These are phyloP conservation scores for Drosophila pandora DNA, from an alignment of 1,140 invertebrate genomes.

Conservation along the genomic window DNA sequence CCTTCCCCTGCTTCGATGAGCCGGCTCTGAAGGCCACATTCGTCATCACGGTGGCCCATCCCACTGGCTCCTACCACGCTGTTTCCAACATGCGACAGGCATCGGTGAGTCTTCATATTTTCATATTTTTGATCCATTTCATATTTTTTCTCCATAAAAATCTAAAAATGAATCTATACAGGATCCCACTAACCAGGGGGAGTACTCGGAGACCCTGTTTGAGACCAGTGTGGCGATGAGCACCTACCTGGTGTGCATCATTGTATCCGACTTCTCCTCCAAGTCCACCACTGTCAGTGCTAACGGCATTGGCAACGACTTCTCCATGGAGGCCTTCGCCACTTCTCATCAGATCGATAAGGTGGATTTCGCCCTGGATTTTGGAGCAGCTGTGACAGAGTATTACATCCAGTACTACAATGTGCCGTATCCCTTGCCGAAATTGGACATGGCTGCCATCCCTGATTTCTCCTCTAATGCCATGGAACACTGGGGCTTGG, in stretches of 20 bases:
- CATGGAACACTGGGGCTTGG: constrained; percentile 97
- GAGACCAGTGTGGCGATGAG: constrained; percentile 95
- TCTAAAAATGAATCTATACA: neutral
- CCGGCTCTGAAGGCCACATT: constrained; percentile 96
- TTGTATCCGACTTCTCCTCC: constrained; percentile 93
- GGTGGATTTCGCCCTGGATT: constrained; percentile 90
- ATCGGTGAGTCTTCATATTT: constrained; percentile 15
- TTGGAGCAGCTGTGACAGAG: constrained; percentile 92
- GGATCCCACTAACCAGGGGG: constrained; percentile 41
- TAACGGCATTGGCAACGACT: constrained; percentile 85
- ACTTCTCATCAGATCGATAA: constrained; percentile 90
- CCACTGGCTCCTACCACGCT: constrained; percentile 87
- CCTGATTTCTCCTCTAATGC: constrained; percentile 97
- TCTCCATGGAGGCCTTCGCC: constrained; percentile 90
- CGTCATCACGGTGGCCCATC: constrained; percentile 90
- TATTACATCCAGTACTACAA: constrained; percentile 95
- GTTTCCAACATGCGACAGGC: constrained; percentile 91
- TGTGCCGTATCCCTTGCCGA: constrained; percentile 93
- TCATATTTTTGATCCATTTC: neutral
- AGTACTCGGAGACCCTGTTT: constrained; percentile 85
- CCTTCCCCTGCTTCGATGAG: constrained; percentile 98
- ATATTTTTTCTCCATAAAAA: neutral
- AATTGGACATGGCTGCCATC: constrained; percentile 96
- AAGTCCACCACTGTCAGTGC: constrained; percentile 85
- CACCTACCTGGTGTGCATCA: constrained; percentile 95